Evolutionary conservation across 2,888 invertebrate species (phyloP).

Genomic region (Salpingus planirostris): DNA sequence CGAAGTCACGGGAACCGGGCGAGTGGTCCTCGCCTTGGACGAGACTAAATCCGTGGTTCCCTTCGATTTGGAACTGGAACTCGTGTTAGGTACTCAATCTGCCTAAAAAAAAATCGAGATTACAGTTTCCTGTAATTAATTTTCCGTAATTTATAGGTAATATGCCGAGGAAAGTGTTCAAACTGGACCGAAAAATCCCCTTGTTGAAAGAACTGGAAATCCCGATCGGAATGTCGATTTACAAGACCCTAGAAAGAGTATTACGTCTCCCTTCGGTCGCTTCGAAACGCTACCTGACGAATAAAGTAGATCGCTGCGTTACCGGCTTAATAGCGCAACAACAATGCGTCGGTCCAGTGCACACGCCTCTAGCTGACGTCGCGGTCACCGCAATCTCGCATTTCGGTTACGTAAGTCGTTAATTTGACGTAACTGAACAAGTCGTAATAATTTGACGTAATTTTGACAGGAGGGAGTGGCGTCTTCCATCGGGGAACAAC

Average conservation of each 20-base stretch:
- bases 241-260: constrained; percentile 66
- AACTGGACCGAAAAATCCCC: constrained; percentile 34
- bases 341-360: constrained; percentile 95
- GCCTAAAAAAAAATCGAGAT: too few species aligned
- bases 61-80: constrained; percentile 80
- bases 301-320: constrained; percentile 92
- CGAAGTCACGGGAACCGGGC: constrained; percentile 79
- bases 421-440: not conserved
- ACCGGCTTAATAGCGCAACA: constrained; percentile 94
- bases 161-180: constrained; percentile 68
- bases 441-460: not conserved
- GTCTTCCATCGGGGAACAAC: constrained; percentile 94
- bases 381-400: constrained; percentile 84
- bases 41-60: constrained; percentile 53
- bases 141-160: constrained; percentile 46
- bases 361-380: constrained; percentile 92
- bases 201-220: constrained; percentile 29
- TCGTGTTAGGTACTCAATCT: constrained; percentile 76
- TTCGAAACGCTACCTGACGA: constrained; percentile 91
- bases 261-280: constrained; percentile 83
- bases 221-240: constrained; percentile 46
- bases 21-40: constrained; percentile 59
- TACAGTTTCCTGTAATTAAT: constrained; percentile 25
- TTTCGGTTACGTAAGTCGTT: constrained; percentile 53
- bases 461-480: constrained; percentile 69